Evolutionary conservation across 2,113 vertebrate genomes (phyloP).

Genomic region (Pedionomus torquatus): DNA sequence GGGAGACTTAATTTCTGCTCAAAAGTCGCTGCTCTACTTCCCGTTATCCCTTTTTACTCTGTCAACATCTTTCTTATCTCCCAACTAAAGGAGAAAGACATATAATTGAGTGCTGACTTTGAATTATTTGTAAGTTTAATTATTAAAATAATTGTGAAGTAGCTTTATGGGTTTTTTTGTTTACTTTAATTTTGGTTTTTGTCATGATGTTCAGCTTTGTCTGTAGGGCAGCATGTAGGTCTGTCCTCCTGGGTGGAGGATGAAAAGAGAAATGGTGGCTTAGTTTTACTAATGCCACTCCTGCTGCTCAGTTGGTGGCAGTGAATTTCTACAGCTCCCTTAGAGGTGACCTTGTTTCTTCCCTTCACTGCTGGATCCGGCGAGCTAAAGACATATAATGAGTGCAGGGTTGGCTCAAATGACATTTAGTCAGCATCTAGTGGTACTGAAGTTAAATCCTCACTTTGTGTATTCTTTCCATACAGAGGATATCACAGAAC

Average conservation of each 20-base stretch:
- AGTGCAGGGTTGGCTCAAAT: not conserved
- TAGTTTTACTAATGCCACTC: not conserved
- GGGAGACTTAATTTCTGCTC: not conserved
- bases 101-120: not conserved
- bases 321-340: not conserved
- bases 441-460: not conserved
- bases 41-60: not conserved
- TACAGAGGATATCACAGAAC: not conserved
- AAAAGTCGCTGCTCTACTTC: not conserved
- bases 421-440: not conserved
- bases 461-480: not conserved
- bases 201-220: not conserved
- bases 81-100: not conserved
- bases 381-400: not conserved
- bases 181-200: not conserved
- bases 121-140: not conserved
- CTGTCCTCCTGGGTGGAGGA: not conserved
- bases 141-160: not conserved
- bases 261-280: not conserved
- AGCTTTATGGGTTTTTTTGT: not conserved
- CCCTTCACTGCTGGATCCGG: not conserved
- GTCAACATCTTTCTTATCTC: not conserved
- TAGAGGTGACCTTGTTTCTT: not conserved
- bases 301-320: not conserved
- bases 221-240: not conserved